These are phyloP conservation scores for Tringa solitaria DNA, from an alignment of 2,113 vertebrate species.

Conservation along the genomic window DNA sequence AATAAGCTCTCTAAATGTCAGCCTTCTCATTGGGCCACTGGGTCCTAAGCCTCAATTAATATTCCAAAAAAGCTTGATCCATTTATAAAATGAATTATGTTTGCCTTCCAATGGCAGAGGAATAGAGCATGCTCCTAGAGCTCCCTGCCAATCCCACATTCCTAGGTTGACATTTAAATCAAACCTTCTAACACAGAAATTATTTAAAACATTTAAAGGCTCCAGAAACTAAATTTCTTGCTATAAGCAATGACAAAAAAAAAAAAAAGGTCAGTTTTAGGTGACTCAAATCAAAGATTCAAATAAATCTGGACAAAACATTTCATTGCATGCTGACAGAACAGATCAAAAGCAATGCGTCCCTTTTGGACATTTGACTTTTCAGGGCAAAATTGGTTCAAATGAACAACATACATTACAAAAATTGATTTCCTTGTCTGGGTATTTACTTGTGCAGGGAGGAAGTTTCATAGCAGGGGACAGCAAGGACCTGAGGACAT, in stretches of 20 bases:
- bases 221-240: neutral
- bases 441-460: neutral
- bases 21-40: neutral
- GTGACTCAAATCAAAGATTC: neutral
- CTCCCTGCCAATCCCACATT: neutral
- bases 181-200: neutral
- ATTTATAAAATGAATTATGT: neutral
- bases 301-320: neutral
- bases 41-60: neutral
- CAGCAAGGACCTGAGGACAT: neutral
- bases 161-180: neutral
- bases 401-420: neutral
- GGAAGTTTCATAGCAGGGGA: neutral
- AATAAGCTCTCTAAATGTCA: neutral
- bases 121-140: neutral
- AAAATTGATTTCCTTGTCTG: neutral
- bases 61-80: neutral
- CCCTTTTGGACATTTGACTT: neutral
- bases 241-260: neutral
- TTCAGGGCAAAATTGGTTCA: neutral
- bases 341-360: neutral
- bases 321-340: neutral
- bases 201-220: neutral
- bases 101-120: neutral
- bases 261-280: neutral